Evolutionary conservation across 1,140 invertebrate species (phyloP), one percentile per base, ranked within the genome.

Genomic region (Pissodes strobi): DNA sequence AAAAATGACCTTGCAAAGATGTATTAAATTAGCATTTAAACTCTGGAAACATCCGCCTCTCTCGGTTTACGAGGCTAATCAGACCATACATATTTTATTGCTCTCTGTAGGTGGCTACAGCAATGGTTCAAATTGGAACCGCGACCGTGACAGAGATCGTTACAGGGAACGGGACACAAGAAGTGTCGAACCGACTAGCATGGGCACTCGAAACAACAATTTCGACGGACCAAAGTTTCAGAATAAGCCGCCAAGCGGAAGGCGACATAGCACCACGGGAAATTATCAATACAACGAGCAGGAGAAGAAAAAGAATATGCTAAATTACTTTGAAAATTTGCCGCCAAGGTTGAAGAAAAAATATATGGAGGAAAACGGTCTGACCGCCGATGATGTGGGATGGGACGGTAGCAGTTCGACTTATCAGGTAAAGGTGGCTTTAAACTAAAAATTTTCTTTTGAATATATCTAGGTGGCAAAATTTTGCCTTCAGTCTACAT

Each of bases 331-430:
- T 25, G 82, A 84, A 46, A 70, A 76, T 22, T 67, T 84, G 62
- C 82, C 84, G 37, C 84, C 84, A 12, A 76, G 84, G 48, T 75
- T 85, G 0, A 74, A 77, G 49, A 81, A 79, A 55, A 84, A 84
- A 70, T 83, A 78, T 67, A 56, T 83, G 2, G 76, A 78, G 23
- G 82, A 84, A 53, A 81, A 82, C 67, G 80, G 81, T 34, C 53
- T 82, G 3, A 52, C 64, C 25, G 69, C 69, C 4, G 83, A 84
- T 62, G 79, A 81, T 25, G 34, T 82, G 81, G 82, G 82, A 82
- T 76, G 82, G 81, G 23, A 80, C 23, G 13, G 30, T 2, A 41
- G 17, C 8, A 37, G 22, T 46, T 41, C 62, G 18, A 46, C 15
- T 15, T 56, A 27, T 56, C 52, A 64, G 30, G 51, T 56, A 15